Percentiles rank a stretch among this genome's conserved stretches.
Conservation (phyloP, 2,113 vertebrate genomes). For the Enhydra lutris region DNA sequence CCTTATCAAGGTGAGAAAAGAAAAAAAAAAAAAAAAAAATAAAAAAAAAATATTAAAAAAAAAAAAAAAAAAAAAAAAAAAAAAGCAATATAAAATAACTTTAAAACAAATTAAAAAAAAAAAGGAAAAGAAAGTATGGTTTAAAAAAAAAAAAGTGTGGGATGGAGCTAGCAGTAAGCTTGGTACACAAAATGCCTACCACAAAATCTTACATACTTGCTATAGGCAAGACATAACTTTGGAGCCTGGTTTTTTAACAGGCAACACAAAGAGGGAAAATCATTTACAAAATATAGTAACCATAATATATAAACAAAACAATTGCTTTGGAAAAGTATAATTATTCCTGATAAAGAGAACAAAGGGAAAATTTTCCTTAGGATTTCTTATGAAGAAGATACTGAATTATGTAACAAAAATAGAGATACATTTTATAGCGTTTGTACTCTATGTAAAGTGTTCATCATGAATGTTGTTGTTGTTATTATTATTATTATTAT, state of each 20-base stretch:
- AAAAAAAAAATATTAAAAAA: no score
- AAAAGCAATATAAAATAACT: slow-evolving; percentile 22
- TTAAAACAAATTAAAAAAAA: neutral
- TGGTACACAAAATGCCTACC: neutral
- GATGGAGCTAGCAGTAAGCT: neutral
- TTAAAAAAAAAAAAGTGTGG: neutral
- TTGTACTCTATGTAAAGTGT: neutral
- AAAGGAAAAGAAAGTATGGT: neutral
- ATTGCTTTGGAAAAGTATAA: neutral
- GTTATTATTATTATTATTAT: no score
- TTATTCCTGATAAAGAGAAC: neutral
- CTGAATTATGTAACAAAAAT: neutral
- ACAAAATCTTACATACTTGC: neutral
- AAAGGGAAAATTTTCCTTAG: neutral
- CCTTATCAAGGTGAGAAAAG: neutral
- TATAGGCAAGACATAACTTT: neutral
- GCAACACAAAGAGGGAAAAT: slow-evolving; percentile 16
- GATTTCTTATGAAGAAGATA: neutral
- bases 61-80: neutral
- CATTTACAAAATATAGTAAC: neutral
- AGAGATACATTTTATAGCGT: neutral
- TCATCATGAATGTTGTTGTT: neutral
- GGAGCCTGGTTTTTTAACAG: neutral
- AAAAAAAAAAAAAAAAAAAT: neutral
- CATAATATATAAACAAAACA: slow-evolving; percentile 18